Conservation (phyloP, 2,888 invertebrate species). For the Seira musarum region DNA sequence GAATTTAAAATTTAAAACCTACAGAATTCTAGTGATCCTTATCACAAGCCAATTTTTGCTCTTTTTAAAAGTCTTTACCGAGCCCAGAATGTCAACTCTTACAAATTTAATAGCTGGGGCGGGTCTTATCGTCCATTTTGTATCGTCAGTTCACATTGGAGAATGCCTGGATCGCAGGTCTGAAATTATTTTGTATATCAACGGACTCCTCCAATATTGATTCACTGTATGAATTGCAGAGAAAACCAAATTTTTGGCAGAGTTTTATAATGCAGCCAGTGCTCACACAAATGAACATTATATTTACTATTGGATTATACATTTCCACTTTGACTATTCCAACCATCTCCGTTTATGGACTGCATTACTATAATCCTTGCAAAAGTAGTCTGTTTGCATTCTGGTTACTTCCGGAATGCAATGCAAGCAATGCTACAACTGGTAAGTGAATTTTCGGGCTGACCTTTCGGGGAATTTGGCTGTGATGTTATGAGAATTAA, state of each 20-base stretch:
- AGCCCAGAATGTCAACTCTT: background rate
- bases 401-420: background rate
- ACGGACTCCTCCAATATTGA: too few species aligned
- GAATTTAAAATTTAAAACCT: background rate
- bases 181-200: too few species aligned
- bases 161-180: too few species aligned
- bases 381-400: background rate
- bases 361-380: background rate
- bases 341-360: background rate
- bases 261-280: too few species aligned
- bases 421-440: too few species aligned
- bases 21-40: background rate
- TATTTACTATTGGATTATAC: background rate
- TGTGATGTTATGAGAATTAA: too few species aligned
- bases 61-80: background rate
- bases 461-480: too few species aligned
- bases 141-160: too few species aligned
- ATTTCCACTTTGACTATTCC: background rate
- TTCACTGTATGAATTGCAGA: too few species aligned
- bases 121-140: background rate
- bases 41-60: background rate
- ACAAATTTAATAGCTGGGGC: background rate
- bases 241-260: too few species aligned
- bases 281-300: background rate
- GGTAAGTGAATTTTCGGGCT: too few species aligned